These are phyloP conservation scores for Ceyx margarethae DNA, from an alignment of 2,113 vertebrate species.

Conservation along the genomic window DNA sequence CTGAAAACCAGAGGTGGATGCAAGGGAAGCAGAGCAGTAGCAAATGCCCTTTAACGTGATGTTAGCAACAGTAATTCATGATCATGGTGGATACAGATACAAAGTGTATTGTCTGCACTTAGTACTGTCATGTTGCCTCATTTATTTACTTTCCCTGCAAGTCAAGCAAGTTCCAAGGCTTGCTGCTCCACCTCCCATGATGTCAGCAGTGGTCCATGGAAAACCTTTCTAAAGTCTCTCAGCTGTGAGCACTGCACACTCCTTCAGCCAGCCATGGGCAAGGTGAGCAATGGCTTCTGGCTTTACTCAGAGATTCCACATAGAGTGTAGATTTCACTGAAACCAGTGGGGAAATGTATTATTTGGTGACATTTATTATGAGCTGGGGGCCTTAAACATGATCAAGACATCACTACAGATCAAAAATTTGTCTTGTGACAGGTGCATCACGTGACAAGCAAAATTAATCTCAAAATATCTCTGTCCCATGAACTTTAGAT, in stretches of 20 bases:
- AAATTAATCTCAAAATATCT: neutral
- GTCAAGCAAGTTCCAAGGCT: neutral
- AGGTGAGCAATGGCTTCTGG: neutral
- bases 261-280: neutral
- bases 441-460: neutral
- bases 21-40: neutral
- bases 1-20: neutral
- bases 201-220: neutral
- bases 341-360: neutral
- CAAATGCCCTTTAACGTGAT: neutral
- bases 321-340: neutral
- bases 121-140: neutral
- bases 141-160: neutral
- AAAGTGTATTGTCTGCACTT: fast-evolving
- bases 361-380: neutral
- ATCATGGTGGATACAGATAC: fast-evolving
- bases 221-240: neutral
- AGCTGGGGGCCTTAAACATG: neutral
- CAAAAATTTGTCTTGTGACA: neutral
- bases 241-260: neutral
- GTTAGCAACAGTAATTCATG: neutral
- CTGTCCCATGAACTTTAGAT: neutral
- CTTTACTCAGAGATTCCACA: neutral
- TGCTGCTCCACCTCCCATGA: neutral
- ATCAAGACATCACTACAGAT: neutral